Conservation (phyloP, 1,140 invertebrate species). For the Phthorimaea operculella region DNA sequence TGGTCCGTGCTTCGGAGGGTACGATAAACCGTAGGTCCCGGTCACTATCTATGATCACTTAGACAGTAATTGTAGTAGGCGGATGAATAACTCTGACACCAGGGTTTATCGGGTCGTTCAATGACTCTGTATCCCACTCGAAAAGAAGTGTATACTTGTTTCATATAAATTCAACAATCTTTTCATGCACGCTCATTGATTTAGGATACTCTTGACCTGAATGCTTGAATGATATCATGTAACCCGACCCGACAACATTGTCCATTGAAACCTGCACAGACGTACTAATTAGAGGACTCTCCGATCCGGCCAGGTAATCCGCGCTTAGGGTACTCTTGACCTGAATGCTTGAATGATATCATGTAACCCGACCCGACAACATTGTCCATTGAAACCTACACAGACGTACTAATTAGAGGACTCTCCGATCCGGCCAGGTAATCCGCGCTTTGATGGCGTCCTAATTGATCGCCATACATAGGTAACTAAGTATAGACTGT, state of each 20-base stretch:
- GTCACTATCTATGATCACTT: no score
- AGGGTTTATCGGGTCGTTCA: no score
- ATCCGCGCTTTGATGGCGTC: neutral
- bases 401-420: neutral
- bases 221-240: neutral
- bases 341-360: neutral
- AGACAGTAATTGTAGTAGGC: no score
- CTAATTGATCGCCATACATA: neutral
- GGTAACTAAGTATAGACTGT: no score
- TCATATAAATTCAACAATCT: no score
- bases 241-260: neutral
- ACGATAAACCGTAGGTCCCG: no score
- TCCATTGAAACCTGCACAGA: neutral
- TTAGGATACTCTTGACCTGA: no score
- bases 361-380: neutral
- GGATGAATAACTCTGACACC: no score
- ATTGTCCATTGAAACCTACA: neutral
- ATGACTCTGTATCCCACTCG: no score
- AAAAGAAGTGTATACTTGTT: no score
- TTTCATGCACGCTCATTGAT: no score
- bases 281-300: neutral
- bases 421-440: neutral
- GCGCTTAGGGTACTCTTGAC: neutral
- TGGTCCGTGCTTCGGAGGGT: no score
- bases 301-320: neutral